These are phyloP conservation scores for Amazona finschi DNA, from an alignment of 2,797 vertebrate genomes.

Conservation along the genomic window DNA sequence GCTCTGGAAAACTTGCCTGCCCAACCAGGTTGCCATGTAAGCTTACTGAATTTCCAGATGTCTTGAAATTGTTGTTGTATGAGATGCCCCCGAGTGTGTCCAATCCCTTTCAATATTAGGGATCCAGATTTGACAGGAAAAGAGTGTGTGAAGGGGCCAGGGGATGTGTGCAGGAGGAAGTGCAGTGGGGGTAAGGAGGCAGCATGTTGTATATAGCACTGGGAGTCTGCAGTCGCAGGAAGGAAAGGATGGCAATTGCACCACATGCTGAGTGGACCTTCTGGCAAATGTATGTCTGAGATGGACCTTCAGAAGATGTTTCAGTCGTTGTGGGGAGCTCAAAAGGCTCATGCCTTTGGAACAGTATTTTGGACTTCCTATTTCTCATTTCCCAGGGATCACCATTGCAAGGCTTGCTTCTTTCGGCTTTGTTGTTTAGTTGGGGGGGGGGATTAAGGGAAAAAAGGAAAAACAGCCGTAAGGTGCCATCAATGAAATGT, in stretches of 20 bases:
- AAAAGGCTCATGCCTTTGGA: neutral
- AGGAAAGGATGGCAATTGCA: neutral
- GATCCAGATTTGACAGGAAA: neutral
- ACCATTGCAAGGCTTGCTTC: neutral
- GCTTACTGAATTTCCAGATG: neutral
- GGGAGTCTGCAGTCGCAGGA: neutral
- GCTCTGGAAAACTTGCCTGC: neutral
- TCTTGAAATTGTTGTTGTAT: neutral
- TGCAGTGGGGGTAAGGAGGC: neutral
- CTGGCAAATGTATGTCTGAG: neutral
- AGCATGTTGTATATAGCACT: neutral
- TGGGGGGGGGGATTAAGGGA: neutral
- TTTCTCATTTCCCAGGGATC: neutral
- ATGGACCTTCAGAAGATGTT: neutral
- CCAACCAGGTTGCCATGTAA: accelerated
- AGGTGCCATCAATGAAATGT: neutral
- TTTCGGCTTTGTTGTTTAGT: neutral
- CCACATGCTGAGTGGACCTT: neutral
- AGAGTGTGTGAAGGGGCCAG: neutral
- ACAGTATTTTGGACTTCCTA: neutral
- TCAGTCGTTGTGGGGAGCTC: neutral
- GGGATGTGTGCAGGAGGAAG: neutral
- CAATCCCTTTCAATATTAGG: neutral
- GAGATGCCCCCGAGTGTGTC: neutral
- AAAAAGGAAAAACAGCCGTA: neutral